These are phyloP conservation scores for Alcedo atthis DNA, from an alignment of 2,797 vertebrate genomes.

Conservation along the genomic window DNA sequence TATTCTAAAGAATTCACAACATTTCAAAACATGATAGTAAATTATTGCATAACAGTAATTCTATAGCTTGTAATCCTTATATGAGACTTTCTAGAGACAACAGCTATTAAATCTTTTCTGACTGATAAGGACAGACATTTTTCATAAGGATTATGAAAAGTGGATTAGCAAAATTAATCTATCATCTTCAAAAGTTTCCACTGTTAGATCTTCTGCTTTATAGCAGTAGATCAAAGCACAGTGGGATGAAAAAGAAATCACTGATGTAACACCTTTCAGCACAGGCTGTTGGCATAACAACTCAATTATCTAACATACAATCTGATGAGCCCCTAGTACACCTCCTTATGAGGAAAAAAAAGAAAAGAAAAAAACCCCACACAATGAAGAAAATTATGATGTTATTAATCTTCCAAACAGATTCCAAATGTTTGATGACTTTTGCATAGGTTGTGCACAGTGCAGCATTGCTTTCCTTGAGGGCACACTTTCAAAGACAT, in stretches of 20 bases:
- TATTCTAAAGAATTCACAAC: not conserved
- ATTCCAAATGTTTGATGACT: not conserved
- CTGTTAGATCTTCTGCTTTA: constrained; percentile 59
- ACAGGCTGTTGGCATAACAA: constrained; percentile 15
- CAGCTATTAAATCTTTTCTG: constrained; percentile 43
- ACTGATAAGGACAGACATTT: constrained; percentile 31
- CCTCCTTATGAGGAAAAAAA: fast-evolving
- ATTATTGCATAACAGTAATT: not conserved
- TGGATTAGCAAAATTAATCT: constrained; percentile 50
- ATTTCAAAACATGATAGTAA: not conserved
- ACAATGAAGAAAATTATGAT: not conserved
- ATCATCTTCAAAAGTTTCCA: constrained; percentile 56
- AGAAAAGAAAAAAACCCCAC: fast-evolving
- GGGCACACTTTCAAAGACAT: not conserved
- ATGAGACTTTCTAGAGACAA: not conserved
- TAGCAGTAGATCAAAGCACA: constrained; percentile 48
- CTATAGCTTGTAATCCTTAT: not conserved
- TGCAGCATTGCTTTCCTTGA: fast-evolving
- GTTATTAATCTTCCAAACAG: not conserved
- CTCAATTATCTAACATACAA: constrained; percentile 1
- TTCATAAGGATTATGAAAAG: constrained; percentile 35
- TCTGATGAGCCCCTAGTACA: not conserved
- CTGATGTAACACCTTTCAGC: constrained; percentile 33
- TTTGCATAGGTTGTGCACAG: not conserved
- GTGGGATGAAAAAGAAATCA: constrained; percentile 40